These are phyloP conservation scores for Pandion haliaetus DNA, from an alignment of 2,113 vertebrate species.

Conservation along the genomic window DNA sequence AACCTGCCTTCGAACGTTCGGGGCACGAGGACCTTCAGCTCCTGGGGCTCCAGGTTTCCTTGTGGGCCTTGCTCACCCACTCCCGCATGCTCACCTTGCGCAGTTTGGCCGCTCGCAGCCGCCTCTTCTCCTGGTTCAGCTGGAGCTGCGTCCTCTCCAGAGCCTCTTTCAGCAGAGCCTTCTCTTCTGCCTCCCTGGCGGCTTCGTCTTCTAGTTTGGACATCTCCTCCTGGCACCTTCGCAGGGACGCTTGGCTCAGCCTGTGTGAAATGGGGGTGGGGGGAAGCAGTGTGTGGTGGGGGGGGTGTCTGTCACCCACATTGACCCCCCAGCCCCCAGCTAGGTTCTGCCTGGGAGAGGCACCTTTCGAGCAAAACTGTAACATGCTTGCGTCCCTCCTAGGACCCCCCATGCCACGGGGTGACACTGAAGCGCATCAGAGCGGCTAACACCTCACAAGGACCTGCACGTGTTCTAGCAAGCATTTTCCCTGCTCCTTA, in stretches of 20 bases:
- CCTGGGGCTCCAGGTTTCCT: background rate
- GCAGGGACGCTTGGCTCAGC: conserved; percentile 45
- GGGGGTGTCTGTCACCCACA: background rate
- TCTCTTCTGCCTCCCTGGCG: conserved; percentile 70
- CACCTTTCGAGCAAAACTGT: fast-evolving
- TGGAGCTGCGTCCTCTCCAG: conserved; percentile 64
- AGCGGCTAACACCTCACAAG: fast-evolving
- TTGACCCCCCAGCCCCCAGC: fast-evolving
- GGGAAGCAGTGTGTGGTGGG: too few relatives aligned
- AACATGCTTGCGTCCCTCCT: fast-evolving
- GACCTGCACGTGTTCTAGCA: fast-evolving
- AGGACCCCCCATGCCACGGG: fast-evolving
- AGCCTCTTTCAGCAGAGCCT: conserved; percentile 73
- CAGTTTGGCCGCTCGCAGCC: background rate
- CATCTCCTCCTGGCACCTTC: conserved; percentile 60
- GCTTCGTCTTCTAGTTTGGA: conserved; percentile 66
- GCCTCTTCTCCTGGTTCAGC: conserved; percentile 66
- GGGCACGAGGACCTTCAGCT: fast-evolving
- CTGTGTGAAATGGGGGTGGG: background rate
- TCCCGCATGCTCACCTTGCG: conserved; percentile 47
- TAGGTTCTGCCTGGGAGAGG: too few relatives aligned
- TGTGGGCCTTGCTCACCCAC: fast-evolving
- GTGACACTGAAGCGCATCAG: background rate
- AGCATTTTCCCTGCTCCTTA: fast-evolving
- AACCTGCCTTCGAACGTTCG: background rate